phyloP scores from a whole-genome alignment of 2,113 vertebrate genomes.

The Canis aureus region DNA sequence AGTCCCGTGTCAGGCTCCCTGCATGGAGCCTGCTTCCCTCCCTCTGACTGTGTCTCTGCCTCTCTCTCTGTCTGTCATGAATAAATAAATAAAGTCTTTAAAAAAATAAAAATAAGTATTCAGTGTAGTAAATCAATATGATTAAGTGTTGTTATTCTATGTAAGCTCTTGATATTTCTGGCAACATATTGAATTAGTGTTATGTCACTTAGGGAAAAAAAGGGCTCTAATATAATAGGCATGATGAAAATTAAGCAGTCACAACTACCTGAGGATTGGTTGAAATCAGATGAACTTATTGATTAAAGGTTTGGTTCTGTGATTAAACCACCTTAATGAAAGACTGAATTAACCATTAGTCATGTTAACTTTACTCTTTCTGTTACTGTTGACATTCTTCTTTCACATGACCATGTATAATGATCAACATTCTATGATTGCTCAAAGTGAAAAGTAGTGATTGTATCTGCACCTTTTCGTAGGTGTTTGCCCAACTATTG shows the following conservation, averaged over 20 bases:
- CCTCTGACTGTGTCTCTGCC: too few relatives aligned
- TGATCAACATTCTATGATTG: not conserved
- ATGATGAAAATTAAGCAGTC: not conserved
- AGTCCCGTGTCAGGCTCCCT: too few relatives aligned
- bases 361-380: not conserved
- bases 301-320: not conserved
- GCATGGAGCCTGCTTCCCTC: too few relatives aligned
- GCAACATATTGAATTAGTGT: not conserved
- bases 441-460: not conserved
- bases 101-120: not conserved
- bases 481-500: conserved; percentile 96
- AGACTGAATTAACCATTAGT: not conserved
- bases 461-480: conserved; percentile 38
- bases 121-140: not conserved
- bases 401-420: not conserved
- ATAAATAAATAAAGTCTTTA: too few relatives aligned
- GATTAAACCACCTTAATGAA: accelerated
- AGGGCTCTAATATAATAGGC: not conserved
- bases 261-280: not conserved
- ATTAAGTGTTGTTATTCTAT: not conserved
- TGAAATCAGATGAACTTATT: conserved; percentile 2
- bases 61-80: too few relatives aligned
- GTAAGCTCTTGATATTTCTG: not conserved
- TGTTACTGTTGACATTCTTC: not conserved
- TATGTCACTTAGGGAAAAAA: not conserved